Conservation (phyloP, 2,113 vertebrate genomes). For the Micronycteris hirsuta region DNA sequence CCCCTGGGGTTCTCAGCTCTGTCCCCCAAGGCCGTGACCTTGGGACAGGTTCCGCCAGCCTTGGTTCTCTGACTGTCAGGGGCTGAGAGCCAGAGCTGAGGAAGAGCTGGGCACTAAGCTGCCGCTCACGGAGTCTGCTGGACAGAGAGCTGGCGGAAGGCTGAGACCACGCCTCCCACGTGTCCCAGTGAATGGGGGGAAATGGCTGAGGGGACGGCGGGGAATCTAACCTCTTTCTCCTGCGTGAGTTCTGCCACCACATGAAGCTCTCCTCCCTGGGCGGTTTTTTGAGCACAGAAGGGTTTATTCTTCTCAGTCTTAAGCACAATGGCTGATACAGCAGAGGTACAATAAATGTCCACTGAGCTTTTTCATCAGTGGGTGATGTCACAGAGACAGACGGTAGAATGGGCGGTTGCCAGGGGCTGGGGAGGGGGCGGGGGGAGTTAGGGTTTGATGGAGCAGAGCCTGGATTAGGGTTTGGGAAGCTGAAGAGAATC, state of each 20-base stretch:
- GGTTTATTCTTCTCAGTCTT: not conserved
- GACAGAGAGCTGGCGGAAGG: not conserved
- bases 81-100: not conserved
- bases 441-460: too few relatives aligned
- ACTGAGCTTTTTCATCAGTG: not conserved
- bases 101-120: not conserved
- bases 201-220: not conserved
- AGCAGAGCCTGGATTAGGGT: not conserved
- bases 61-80: not conserved
- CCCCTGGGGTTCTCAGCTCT: not conserved
- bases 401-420: not conserved
- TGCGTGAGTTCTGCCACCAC: not conserved
- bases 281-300: not conserved
- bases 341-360: not conserved
- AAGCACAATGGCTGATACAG: not conserved
- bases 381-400: not conserved
- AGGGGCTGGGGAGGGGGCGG: fast-evolving
- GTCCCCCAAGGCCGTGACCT: not conserved
- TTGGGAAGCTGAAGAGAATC: not conserved
- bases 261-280: not conserved
- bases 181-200: too few relatives aligned
- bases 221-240: not conserved
- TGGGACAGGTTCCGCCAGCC: not conserved
- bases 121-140: not conserved
- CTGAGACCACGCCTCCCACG: not conserved